These are phyloP conservation scores for Zophobas atratus DNA, from an alignment of 1,140 invertebrate genomes.

Conservation along the genomic window DNA sequence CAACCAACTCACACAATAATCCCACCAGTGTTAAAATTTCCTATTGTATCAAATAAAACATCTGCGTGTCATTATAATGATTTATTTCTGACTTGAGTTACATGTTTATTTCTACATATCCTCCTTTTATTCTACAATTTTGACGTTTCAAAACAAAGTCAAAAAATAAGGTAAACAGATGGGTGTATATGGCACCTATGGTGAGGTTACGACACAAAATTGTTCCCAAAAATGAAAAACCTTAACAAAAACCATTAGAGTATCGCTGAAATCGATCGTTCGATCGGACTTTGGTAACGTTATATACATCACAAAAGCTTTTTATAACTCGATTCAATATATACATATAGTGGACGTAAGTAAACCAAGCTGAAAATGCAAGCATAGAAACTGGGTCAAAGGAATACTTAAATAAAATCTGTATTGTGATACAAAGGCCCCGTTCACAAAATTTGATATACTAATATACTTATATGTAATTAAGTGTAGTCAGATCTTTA, in stretches of 20 bases:
- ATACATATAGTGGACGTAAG: conserved; percentile 56
- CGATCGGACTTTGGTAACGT: conserved; percentile 56
- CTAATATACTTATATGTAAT: not conserved
- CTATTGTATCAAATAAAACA: not conserved
- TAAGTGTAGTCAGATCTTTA: not conserved
- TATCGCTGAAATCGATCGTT: conserved; percentile 57
- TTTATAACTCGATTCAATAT: conserved; percentile 51
- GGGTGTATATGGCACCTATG: conserved; percentile 54
- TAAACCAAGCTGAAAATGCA: conserved; percentile 34
- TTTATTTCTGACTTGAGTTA: conserved; percentile 51
- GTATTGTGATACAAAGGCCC: conserved; percentile 47
- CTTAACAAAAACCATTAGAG: conserved; percentile 46
- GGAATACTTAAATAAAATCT: conserved; percentile 18
- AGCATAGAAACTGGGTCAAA: conserved; percentile 30
- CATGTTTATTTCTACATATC: conserved; percentile 44
- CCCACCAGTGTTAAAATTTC: no score
- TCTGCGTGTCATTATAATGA: not conserved
- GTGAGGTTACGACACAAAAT: conserved; percentile 49
- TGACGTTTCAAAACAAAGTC: conserved; percentile 33
- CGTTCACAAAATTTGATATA: conserved; percentile 41
- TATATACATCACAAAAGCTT: conserved; percentile 54
- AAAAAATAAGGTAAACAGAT: conserved; percentile 28
- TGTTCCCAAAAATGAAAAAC: conserved; percentile 51
- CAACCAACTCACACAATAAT: no score
- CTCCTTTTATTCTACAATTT: conserved; percentile 36